These are phyloP conservation scores for Characodon lateralis DNA, from an alignment of 2,797 vertebrate species.

Conservation along the genomic window DNA sequence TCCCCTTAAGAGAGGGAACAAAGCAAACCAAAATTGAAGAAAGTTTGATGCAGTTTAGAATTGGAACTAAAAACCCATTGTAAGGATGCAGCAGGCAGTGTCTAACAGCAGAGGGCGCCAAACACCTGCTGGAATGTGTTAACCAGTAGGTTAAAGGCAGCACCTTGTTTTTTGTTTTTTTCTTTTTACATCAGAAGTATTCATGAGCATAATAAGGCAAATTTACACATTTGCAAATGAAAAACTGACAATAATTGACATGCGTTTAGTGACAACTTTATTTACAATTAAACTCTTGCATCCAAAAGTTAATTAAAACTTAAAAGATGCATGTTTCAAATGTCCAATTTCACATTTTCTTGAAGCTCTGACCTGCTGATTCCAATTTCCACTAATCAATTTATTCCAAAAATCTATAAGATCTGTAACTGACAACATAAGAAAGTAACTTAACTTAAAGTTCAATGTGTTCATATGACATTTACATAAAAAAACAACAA, in stretches of 20 bases:
- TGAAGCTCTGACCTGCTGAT: not conserved
- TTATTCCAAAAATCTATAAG: not conserved
- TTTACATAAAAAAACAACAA: not conserved
- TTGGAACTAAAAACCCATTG: not conserved
- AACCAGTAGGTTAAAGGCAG: constrained; percentile 7
- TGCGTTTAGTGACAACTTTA: not conserved
- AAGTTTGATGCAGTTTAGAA: not conserved
- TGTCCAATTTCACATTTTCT: not conserved
- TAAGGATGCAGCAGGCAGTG: constrained; percentile 19
- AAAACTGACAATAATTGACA: not conserved
- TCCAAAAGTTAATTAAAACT: not conserved
- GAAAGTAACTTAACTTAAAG: not conserved
- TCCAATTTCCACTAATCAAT: not conserved
- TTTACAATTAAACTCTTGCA: not conserved
- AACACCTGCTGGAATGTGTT: constrained; percentile 20
- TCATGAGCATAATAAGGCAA: not conserved
- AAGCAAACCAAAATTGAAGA: not conserved
- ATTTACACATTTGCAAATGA: not conserved
- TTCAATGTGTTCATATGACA: not conserved
- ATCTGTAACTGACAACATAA: not conserved
- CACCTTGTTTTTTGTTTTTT: constrained; percentile 11
- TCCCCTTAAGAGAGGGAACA: constrained; percentile 82
- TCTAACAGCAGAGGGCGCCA: constrained; percentile 74
- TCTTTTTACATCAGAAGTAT: constrained; percentile 20
- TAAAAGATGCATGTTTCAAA: not conserved